Evolutionary conservation across 2,888 invertebrate genomes (phyloP).

Genomic region (Philereme vetulata): DNA sequence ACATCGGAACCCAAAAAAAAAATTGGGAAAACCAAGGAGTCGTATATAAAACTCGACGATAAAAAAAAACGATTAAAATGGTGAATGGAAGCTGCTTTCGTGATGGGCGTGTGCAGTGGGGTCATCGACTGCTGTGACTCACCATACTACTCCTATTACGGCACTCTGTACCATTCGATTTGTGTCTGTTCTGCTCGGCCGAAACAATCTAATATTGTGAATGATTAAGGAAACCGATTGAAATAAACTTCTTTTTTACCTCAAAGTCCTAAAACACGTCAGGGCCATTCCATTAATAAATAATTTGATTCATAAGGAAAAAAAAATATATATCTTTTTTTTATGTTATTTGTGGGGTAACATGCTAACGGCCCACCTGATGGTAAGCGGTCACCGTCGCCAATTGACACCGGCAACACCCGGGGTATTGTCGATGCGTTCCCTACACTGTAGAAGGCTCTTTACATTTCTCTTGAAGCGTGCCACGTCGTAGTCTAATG

Average conservation of each 20-base stretch:
- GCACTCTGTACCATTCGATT: background rate
- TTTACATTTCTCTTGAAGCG: no score
- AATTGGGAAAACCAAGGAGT: no score
- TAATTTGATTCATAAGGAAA: background rate
- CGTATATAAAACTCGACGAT: background rate
- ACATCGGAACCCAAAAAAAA: no score
- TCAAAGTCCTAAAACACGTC: background rate
- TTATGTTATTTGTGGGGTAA: no score
- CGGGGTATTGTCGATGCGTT: no score
- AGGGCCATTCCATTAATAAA: background rate
- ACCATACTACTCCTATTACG: constrained; percentile 11
- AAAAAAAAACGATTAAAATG: no score
- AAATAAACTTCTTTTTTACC: background rate
- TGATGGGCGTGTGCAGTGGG: constrained; percentile 13
- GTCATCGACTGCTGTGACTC: constrained; percentile 15
- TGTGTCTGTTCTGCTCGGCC: background rate
- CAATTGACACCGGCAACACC: no score
- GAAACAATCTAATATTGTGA: background rate
- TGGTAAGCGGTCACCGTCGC: no score
- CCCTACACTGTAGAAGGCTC: no score
- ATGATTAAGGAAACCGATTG: background rate
- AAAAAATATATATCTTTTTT: no score
- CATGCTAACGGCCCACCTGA: no score
- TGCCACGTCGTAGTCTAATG: no score
- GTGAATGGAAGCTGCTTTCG: constrained; percentile 6